A percentile compares a stretch with the other conserved stretches of the same genome.
phyloP scores from a whole-genome alignment of 1,140 invertebrate genomes.

The Papilio xuthus region DNA sequence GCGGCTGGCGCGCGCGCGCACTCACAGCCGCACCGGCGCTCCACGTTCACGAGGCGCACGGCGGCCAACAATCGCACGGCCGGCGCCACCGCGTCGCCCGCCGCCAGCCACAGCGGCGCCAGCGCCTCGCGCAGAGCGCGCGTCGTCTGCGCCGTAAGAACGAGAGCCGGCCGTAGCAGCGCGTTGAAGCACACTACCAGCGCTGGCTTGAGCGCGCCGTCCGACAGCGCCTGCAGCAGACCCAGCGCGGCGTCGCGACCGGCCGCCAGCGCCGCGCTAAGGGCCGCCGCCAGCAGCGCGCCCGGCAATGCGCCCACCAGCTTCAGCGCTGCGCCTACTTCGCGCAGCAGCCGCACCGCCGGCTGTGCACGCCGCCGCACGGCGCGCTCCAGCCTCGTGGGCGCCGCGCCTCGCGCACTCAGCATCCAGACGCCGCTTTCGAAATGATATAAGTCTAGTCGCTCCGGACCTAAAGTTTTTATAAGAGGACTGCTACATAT shows the following conservation, averaged over 20 bases:
- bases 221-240: conserved; percentile 83
- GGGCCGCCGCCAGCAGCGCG: conserved; percentile 38
- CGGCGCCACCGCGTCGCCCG: conserved; percentile 45
- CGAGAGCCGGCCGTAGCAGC: conserved; percentile 84
- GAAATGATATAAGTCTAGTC: conserved; percentile 32
- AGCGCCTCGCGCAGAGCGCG: conserved; percentile 84
- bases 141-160: conserved; percentile 83
- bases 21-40: conserved; percentile 40
- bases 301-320: conserved; percentile 44
- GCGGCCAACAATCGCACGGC: conserved; percentile 48
- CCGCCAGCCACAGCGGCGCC: conserved; percentile 24
- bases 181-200: conserved; percentile 85
- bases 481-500: too few species aligned
- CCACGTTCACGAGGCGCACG: conserved; percentile 55
- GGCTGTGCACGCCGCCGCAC: conserved; percentile 39
- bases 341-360: conserved; percentile 41
- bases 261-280: conserved; percentile 38
- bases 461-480: conserved; percentile 9
- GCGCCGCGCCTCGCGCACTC: conserved; percentile 38
- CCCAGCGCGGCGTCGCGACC: conserved; percentile 67
- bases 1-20: background rate
- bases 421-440: conserved; percentile 9
- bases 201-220: conserved; percentile 85
- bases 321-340: conserved; percentile 48
- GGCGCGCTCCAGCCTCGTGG: conserved; percentile 31